A percentile compares a stretch with the other conserved stretches of the same genome.
These are phyloP conservation scores for Casuarius casuarius DNA, from an alignment of 2,113 vertebrate genomes.

Conservation along the genomic window DNA sequence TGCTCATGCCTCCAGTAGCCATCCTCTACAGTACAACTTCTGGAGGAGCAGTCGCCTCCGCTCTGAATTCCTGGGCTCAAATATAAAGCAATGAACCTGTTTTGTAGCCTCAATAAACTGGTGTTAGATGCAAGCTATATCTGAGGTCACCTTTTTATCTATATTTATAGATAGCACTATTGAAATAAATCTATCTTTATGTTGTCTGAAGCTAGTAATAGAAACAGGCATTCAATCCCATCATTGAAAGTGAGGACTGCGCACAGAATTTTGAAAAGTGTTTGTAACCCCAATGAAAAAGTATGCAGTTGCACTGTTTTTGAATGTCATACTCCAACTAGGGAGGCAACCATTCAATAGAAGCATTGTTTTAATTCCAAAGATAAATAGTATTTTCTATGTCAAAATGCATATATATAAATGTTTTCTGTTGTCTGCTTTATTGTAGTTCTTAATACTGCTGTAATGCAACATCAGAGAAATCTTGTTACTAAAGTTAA, in stretches of 20 bases:
- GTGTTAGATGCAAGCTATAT: background rate
- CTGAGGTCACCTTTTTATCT: background rate
- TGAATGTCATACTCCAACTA: background rate
- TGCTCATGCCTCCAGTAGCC: background rate
- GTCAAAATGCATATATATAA: background rate
- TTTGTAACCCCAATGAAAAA: background rate
- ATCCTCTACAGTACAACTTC: background rate
- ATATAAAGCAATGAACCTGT: background rate
- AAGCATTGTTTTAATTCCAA: background rate
- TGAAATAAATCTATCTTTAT: conserved; percentile 12
- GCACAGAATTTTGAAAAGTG: background rate
- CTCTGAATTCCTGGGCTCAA: background rate
- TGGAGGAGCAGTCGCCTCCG: background rate
- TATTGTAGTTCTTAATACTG: background rate
- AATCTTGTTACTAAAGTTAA: background rate
- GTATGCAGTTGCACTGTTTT: background rate
- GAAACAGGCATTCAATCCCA: background rate
- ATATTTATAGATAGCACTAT: background rate
- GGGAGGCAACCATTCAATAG: background rate
- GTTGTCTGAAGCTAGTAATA: background rate
- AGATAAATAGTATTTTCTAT: background rate
- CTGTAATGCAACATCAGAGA: background rate
- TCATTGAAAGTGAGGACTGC: background rate
- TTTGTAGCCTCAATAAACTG: background rate
- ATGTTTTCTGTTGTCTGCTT: background rate